A percentile compares a stretch with the other conserved stretches of the same genome.
Conservation (phyloP, 2,113 vertebrate genomes). For the Gymnarchus niloticus region DNA sequence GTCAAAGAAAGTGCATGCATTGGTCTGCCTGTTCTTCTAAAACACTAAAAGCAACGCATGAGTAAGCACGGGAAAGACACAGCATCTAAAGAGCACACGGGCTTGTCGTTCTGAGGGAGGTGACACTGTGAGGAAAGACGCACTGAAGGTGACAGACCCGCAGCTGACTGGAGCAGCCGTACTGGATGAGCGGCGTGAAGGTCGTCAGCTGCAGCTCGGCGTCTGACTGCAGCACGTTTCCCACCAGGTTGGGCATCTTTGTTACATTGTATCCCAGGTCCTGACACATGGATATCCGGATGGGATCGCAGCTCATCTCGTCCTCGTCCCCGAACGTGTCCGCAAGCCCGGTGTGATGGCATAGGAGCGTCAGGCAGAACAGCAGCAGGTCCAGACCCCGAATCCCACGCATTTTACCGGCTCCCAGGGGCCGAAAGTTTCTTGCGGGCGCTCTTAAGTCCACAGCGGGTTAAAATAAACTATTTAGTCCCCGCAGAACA, state of each 20-base stretch:
- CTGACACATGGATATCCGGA: slow-evolving; percentile 96
- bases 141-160: slow-evolving; percentile 67
- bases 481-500: background rate
- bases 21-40: background rate
- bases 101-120: background rate
- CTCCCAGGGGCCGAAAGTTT: background rate
- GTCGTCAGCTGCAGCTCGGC: slow-evolving; percentile 94
- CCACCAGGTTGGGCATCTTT: slow-evolving; percentile 96
- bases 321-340: slow-evolving; percentile 82
- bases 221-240: slow-evolving; percentile 91
- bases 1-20: background rate
- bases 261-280: slow-evolving; percentile 97
- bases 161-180: slow-evolving; percentile 94
- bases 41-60: background rate
- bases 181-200: slow-evolving; percentile 95
- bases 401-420: slow-evolving; percentile 35
- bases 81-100: background rate
- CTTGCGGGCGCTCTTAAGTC: background rate
- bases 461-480: background rate
- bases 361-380: slow-evolving; percentile 34
- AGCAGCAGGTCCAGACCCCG: slow-evolving; percentile 38
- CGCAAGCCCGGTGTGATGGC: slow-evolving; percentile 24
- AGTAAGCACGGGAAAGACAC: background rate
- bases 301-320: slow-evolving; percentile 90
- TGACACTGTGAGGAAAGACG: background rate